A percentile compares a stretch with the other conserved stretches of the same genome.
Evolutionary conservation across 2,888 invertebrate genomes (phyloP).

Genomic region (Andricus curvator): DNA sequence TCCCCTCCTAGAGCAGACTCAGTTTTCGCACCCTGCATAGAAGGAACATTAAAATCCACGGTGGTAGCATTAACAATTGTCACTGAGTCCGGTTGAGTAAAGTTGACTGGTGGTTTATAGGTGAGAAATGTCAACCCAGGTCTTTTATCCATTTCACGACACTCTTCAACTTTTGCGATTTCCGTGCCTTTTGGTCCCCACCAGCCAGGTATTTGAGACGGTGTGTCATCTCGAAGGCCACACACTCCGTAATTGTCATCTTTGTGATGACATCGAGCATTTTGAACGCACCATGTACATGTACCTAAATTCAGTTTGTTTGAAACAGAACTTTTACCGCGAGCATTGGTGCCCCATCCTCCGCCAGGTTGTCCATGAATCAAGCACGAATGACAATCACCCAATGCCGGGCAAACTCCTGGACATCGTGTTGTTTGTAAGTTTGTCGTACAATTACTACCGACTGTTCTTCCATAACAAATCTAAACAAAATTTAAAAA

Average conservation of each 20-base stretch:
- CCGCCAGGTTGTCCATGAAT: slow-evolving; percentile 86
- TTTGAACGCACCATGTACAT: slow-evolving; percentile 96
- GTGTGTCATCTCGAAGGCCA: slow-evolving; percentile 87
- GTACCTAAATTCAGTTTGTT: slow-evolving; percentile 88
- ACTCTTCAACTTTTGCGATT: slow-evolving; percentile 86
- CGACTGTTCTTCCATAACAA: slow-evolving; percentile 91
- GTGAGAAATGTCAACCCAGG: slow-evolving; percentile 94
- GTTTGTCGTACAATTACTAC: slow-evolving; percentile 94
- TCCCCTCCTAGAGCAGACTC: slow-evolving; percentile 86
- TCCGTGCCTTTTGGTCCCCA: slow-evolving; percentile 92
- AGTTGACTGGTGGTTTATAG: slow-evolving; percentile 92
- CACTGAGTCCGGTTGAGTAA: slow-evolving; percentile 93
- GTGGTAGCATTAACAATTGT: slow-evolving; percentile 92
- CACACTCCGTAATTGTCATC: slow-evolving; percentile 92
- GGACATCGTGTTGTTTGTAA: slow-evolving; percentile 92
- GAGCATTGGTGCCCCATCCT: slow-evolving; percentile 74
- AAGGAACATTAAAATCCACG: slow-evolving; percentile 87
- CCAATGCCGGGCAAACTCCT: slow-evolving; percentile 92
- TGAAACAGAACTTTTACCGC: slow-evolving; percentile 82
- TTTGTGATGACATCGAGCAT: slow-evolving; percentile 92
- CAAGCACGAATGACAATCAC: slow-evolving; percentile 94
- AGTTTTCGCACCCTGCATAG: slow-evolving; percentile 83
- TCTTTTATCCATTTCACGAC: slow-evolving; percentile 87
- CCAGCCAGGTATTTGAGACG: slow-evolving; percentile 91
- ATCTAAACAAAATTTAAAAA: slow-evolving; percentile 58